These are phyloP conservation scores for Pristionchus japonicus DNA, from an alignment of 2,888 invertebrate genomes.

Conservation along the genomic window DNA sequence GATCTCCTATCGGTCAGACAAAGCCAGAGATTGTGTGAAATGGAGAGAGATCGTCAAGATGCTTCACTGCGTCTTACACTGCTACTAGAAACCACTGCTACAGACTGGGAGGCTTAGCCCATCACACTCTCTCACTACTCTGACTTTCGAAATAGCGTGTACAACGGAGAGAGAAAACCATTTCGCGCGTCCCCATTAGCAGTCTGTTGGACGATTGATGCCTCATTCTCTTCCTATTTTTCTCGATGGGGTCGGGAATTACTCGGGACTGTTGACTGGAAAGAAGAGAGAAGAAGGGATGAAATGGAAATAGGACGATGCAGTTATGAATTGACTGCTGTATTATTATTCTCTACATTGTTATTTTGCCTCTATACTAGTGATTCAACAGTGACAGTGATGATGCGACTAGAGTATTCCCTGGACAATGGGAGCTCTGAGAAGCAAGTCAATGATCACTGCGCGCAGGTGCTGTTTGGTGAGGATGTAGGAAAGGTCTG, in stretches of 20 bases:
- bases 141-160: too few species aligned
- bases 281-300: neutral
- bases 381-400: neutral
- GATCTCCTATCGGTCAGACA: too few species aligned
- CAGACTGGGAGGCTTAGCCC: too few species aligned
- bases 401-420: neutral
- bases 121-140: too few species aligned
- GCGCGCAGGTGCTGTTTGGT: neutral
- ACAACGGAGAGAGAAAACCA: too few species aligned
- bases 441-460: neutral
- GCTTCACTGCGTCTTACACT: too few species aligned
- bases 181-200: neutral
- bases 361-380: neutral
- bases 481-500: neutral
- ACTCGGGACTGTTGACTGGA: neutral
- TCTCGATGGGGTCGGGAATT: neutral
- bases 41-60: too few species aligned
- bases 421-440: neutral
- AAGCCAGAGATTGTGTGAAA: too few species aligned
- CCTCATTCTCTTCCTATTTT: neutral
- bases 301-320: neutral
- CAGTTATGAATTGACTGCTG: neutral
- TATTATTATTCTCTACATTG: neutral
- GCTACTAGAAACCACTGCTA: too few species aligned
- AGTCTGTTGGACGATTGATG: too few species aligned